A percentile compares a stretch with the other conserved stretches of the same genome.
phyloP scores from a whole-genome alignment of 2,113 vertebrate genomes.

The Mormoops blainvillei region DNA sequence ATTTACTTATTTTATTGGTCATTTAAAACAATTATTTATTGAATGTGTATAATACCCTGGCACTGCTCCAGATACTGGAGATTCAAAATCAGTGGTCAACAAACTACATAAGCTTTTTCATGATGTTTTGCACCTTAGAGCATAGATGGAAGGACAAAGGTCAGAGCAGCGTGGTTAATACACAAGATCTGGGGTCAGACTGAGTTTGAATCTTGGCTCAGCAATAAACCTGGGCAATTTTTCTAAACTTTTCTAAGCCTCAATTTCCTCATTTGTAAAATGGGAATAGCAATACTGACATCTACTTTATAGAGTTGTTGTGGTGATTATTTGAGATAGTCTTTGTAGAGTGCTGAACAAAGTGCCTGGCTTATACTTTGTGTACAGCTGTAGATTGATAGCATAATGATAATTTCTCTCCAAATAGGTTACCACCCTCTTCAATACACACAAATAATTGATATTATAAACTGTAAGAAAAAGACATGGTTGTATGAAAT shows the following conservation, averaged over 20 bases:
- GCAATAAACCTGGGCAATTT: neutral
- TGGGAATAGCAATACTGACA: neutral
- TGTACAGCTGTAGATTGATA: neutral
- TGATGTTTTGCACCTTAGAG: neutral
- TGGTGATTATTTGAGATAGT: neutral
- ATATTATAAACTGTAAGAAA: neutral
- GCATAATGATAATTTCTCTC: neutral
- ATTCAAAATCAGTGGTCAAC: neutral
- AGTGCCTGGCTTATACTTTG: neutral
- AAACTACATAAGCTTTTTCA: neutral
- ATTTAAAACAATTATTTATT: slow-evolving; percentile 2
- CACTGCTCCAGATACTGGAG: neutral
- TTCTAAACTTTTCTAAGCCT: neutral
- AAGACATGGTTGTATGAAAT: neutral
- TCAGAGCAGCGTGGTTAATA: neutral
- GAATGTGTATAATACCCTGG: neutral
- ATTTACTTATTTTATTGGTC: neutral
- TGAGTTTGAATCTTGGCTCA: neutral
- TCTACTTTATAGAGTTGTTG: neutral
- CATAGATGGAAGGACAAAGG: neutral
- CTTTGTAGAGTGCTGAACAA: neutral
- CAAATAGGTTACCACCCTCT: neutral
- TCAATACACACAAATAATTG: neutral
- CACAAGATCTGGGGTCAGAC: neutral
- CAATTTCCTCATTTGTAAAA: neutral